Base-by-base conservation (phyloP, 2,888 invertebrate species). In the Apantesis nais region DNA sequence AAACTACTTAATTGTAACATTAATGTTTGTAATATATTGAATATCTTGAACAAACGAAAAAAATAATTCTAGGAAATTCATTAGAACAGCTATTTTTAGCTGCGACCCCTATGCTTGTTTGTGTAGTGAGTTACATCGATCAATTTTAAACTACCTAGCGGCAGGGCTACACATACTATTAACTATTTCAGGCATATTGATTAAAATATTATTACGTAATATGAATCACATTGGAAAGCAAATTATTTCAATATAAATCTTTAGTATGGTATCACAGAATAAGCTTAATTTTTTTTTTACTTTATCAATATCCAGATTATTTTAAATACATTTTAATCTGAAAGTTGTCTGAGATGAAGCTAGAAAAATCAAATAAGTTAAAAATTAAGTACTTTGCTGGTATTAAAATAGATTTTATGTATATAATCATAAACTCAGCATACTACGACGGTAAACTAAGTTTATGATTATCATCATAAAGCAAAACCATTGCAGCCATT, bases 211-310 rank as follows among this genome's bases (percentile, higher is more conserved):
- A 39, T 66, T 58, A 25, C 19, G n/a, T 55, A 48, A 48, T 48
- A 64, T 55, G 52, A 66, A 55, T 66, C 66, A 44, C 61, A 48
- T 67, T 60, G 0, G 39, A 60, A 58, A 41, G 31, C 29, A 67
- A 61, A 44, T 44, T 60, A 48, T 62, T 34, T 37, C n/a, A 19
- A 52, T 44, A 14, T n/a, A 29, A 41, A 16, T 37, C 9, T 62
- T 63, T 19, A 44, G 19, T 63, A 19, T 19, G n/a, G 31, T 25
- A 37, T 25, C 16, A 62, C 22, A 25, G 44, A 25, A 48, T 41
- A 41, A 66, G 71, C 71, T 62, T 78, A 81, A 62, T 41, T 2
- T 41, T 16, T 41, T 16, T 41, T 41, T 41, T 16, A 41, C 3
- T 34, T 5, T 41, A 41, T 1, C 12, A 41, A 41, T 41, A 14